Evolutionary conservation across 1,140 invertebrate species (phyloP).

Genomic region (Pemphigus obesinymphae): DNA sequence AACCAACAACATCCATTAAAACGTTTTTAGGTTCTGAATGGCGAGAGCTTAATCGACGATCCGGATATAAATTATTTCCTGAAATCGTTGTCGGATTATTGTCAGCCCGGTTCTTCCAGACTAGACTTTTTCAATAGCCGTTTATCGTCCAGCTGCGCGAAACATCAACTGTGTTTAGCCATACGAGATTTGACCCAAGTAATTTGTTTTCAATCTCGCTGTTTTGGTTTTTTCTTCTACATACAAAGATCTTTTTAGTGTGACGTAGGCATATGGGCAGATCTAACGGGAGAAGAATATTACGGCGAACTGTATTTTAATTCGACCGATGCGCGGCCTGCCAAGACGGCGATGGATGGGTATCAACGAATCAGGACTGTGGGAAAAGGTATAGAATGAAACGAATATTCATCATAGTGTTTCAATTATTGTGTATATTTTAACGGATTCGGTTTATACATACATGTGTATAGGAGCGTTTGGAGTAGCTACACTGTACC

Average conservation of each 20-base stretch:
- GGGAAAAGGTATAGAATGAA: conserved; percentile 52
- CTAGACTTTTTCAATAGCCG: conserved; percentile 24
- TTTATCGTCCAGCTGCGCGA: conserved; percentile 3
- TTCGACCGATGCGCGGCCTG: not conserved
- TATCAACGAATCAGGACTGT: conserved; percentile 62
- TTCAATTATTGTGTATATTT: not conserved
- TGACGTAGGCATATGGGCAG: conserved; percentile 9
- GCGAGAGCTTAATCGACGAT: conserved; percentile 3
- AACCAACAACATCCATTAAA: no score
- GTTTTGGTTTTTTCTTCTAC: not conserved
- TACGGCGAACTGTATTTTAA: conserved; percentile 35
- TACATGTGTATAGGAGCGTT: conserved; percentile 60
- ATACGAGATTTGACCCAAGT: not conserved
- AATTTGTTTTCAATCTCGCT: not conserved
- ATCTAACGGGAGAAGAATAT: conserved; percentile 20
- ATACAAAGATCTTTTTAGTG: not conserved
- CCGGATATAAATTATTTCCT: conserved; percentile 19
- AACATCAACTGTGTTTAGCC: conserved; percentile 10
- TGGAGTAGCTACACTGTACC: conserved; percentile 68
- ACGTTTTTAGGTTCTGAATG: not conserved
- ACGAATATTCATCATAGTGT: not conserved
- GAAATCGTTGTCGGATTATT: conserved; percentile 14
- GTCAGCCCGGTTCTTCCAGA: not conserved
- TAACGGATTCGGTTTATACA: not conserved
- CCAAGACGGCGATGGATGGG: conserved; percentile 47